These are phyloP conservation scores for Harpagoxenus sublaevis DNA, from an alignment of 2,888 invertebrate species.

Conservation along the genomic window DNA sequence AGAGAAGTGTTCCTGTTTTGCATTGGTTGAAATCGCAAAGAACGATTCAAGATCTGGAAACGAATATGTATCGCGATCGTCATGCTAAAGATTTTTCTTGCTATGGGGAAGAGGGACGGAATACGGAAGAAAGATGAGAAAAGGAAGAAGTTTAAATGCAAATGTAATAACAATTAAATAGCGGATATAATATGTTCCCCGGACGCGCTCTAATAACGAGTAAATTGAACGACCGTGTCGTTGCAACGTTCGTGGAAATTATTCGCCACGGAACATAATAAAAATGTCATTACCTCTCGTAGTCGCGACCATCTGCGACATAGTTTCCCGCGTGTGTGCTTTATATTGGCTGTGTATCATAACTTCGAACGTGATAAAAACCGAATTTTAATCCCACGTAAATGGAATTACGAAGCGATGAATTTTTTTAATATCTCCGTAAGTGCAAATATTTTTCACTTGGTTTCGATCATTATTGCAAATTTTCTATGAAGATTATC, in stretches of 20 bases:
- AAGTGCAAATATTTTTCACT: constrained; percentile 27
- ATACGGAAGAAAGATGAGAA: not conserved
- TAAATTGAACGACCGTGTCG: constrained; percentile 63
- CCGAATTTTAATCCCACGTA: constrained; percentile 38
- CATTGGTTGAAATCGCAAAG: constrained; percentile 49
- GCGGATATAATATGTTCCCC: constrained; percentile 5
- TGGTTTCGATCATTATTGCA: not conserved
- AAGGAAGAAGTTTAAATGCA: not conserved
- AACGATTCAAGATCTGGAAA: constrained; percentile 31
- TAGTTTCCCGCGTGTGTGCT: constrained; percentile 46
- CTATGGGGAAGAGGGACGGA: not conserved
- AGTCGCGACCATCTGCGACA: constrained; percentile 23
- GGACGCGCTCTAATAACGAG: constrained; percentile 60
- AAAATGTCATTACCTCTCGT: constrained; percentile 70
- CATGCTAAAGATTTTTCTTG: not conserved
- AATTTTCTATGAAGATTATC: constrained; percentile 29
- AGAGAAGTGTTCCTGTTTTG: constrained; percentile 3
- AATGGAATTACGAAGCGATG: constrained; percentile 33
- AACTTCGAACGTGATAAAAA: constrained; percentile 24
- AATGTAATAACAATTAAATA: constrained; percentile 32
- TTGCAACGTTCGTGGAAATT: constrained; percentile 53
- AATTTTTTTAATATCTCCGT: constrained; percentile 21
- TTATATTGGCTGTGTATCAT: not conserved
- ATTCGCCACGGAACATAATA: constrained; percentile 62
- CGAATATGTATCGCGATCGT: not conserved